Conservation (phyloP, 2,113 vertebrate species). For the Gallinago jamesoni region DNA sequence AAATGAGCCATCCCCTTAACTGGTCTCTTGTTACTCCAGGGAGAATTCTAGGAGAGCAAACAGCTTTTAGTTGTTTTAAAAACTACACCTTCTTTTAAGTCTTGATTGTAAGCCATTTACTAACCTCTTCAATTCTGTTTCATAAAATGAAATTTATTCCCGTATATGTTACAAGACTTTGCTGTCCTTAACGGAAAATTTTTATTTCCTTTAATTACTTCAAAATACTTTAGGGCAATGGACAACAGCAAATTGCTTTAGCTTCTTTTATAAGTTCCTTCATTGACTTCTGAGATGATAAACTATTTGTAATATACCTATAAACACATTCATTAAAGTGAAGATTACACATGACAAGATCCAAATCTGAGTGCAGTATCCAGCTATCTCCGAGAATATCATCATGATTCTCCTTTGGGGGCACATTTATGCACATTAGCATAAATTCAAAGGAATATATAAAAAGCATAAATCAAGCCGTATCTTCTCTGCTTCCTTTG, state of each 20-base stretch:
- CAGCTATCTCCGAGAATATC: conserved; percentile 6
- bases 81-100: background rate
- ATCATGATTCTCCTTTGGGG: background rate
- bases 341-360: background rate
- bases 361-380: background rate
- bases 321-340: conserved; percentile 40
- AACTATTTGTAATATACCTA: conserved; percentile 8
- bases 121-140: background rate
- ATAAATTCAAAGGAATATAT: background rate
- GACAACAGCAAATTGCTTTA: background rate
- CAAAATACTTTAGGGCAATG: background rate
- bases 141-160: background rate
- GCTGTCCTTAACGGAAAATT: background rate
- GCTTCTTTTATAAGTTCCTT: conserved; percentile 10
- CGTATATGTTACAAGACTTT: background rate
- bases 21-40: background rate
- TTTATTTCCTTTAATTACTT: background rate
- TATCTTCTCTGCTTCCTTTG: background rate
- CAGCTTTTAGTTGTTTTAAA: background rate
- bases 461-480: background rate
- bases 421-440: background rate
- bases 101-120: background rate
- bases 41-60: background rate
- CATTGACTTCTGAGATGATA: conserved; percentile 29
- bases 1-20: background rate